Conservation (phyloP, 2,888 invertebrate genomes). For the Eupithecia inturbata region DNA sequence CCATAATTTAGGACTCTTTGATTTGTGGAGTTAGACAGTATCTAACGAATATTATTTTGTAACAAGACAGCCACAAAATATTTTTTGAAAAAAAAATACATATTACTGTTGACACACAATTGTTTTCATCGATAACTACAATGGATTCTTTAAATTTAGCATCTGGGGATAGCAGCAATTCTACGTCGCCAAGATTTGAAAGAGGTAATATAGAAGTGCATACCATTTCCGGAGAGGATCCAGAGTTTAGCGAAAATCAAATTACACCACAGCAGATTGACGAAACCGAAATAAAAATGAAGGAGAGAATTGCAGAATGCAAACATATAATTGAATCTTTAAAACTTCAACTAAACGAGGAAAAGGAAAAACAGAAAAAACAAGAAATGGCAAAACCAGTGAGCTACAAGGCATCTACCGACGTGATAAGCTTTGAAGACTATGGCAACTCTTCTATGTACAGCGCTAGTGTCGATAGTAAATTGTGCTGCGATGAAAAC, state of each 20-base stretch:
- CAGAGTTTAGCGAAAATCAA: slow-evolving; percentile 34
- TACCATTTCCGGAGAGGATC: slow-evolving; percentile 28
- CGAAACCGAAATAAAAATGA: slow-evolving; percentile 67
- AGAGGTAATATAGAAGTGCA: slow-evolving; percentile 35
- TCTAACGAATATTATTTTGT: not conserved
- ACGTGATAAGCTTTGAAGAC: slow-evolving; percentile 22
- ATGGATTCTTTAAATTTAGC: slow-evolving; percentile 60
- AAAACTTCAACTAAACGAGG: slow-evolving; percentile 70
- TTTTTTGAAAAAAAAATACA: not conserved
- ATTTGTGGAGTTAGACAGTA: not conserved
- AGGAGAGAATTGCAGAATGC: slow-evolving; percentile 72
- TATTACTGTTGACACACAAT: too few relatives aligned
- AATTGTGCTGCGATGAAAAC: slow-evolving; percentile 69
- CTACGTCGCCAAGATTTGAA: slow-evolving; percentile 45
- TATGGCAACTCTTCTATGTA: slow-evolving; percentile 48
- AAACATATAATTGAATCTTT: slow-evolving; percentile 71
- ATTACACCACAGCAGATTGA: slow-evolving; percentile 59
- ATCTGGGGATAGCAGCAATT: slow-evolving; percentile 60
- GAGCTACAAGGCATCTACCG: slow-evolving; percentile 10
- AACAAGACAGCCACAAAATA: not conserved
- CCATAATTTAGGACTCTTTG: not conserved
- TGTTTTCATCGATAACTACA: not conserved
- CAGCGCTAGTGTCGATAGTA: slow-evolving; percentile 64
- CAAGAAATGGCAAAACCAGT: slow-evolving; percentile 20
- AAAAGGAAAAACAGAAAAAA: slow-evolving; percentile 67